Conservation (phyloP, 2,113 vertebrate species). For the Pomatorhinus ruficollis region DNA sequence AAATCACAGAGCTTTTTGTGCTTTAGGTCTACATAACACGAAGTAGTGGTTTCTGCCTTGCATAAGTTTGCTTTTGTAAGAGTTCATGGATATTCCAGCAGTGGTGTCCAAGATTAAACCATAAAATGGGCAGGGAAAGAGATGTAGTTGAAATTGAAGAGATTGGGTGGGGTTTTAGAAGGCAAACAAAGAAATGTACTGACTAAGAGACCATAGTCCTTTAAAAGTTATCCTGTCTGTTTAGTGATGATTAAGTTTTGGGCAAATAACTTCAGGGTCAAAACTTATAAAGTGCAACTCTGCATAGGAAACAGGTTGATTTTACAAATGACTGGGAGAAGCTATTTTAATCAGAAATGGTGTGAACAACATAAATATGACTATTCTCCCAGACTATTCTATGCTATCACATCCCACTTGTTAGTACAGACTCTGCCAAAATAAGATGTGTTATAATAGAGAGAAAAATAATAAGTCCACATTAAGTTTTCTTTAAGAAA, state of each 20-base stretch:
- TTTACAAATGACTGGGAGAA: conserved; percentile 50
- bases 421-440: conserved; percentile 54
- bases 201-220: neutral
- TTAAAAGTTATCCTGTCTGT: neutral
- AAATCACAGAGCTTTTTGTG: neutral
- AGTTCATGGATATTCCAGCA: neutral
- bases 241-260: neutral
- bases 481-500: conserved; percentile 29
- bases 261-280: conserved; percentile 5
- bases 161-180: neutral
- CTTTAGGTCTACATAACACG: neutral
- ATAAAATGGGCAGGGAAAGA: neutral
- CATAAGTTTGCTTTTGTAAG: neutral
- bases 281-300: neutral
- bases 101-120: neutral
- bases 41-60: neutral
- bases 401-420: conserved; percentile 61
- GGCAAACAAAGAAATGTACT: neutral
- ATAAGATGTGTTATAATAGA: conserved; percentile 53
- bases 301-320: conserved; percentile 2
- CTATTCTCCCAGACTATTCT: conserved; percentile 8
- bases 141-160: neutral
- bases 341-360: conserved; percentile 46
- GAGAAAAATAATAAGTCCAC: neutral
- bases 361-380: conserved; percentile 66